Conservation (phyloP, 53 echinoderm and acorn worm genomes). For the Echinometra lucunter region DNA sequence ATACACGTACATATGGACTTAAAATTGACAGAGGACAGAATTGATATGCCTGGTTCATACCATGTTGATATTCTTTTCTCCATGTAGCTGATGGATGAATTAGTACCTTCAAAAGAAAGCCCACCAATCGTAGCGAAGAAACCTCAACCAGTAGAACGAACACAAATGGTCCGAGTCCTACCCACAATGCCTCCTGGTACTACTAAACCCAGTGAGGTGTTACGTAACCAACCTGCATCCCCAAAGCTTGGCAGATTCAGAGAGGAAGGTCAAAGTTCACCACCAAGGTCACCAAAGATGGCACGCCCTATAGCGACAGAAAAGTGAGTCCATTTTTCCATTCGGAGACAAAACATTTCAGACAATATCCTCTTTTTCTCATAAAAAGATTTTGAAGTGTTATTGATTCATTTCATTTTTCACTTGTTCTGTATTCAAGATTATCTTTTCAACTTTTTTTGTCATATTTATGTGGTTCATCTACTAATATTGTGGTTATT, state of each 20-base stretch:
- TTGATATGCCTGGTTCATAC: too few species aligned
- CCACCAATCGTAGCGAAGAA: slow-evolving; percentile 28
- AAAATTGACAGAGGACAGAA: too few species aligned
- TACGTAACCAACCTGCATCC: slow-evolving; percentile 56
- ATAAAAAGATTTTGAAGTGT: neutral
- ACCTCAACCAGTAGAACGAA: slow-evolving; percentile 33
- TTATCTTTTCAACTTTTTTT: neutral
- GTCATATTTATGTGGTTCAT: slow-evolving; percentile 5
- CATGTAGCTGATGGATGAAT: slow-evolving; percentile 62
- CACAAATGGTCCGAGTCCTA: slow-evolving; percentile 62
- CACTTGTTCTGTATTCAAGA: neutral
- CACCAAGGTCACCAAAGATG: slow-evolving; percentile 66
- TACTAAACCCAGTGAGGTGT: slow-evolving; percentile 61
- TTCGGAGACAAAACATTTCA: neutral
- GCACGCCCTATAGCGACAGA: slow-evolving; percentile 13
- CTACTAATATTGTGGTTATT: slow-evolving; percentile 8
- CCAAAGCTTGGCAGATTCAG: slow-evolving; percentile 61
- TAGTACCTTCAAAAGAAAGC: slow-evolving; percentile 49
- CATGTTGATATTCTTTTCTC: too few species aligned
- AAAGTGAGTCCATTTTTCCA: slow-evolving; percentile 58
- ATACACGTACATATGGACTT: too few species aligned
- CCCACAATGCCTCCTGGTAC: slow-evolving; percentile 62
- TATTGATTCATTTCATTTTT: neutral
- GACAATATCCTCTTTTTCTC: neutral
- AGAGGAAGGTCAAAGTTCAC: slow-evolving; percentile 67